Conservation (phyloP, 2,797 vertebrate genomes). For the Takifugu rubripes region DNA sequence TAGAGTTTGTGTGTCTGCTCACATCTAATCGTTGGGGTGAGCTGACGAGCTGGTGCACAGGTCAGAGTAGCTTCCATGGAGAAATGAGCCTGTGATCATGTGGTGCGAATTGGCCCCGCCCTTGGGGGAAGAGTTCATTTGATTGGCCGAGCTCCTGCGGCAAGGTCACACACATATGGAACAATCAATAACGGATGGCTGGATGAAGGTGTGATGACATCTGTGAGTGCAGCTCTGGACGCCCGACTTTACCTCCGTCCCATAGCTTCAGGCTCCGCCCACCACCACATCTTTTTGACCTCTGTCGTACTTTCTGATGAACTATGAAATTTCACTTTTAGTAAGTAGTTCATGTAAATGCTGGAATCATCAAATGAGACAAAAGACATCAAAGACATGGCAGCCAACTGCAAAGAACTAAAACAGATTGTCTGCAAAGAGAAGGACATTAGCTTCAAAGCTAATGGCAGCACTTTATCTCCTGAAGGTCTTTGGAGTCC, state of each 20-base stretch:
- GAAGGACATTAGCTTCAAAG: too few species aligned
- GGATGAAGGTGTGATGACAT: slow-evolving; percentile 75
- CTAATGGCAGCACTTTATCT: too few species aligned
- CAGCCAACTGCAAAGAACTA: too few species aligned
- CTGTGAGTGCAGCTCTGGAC: slow-evolving; percentile 50
- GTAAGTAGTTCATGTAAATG: too few species aligned
- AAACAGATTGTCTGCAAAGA: too few species aligned
- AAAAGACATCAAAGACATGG: too few species aligned
- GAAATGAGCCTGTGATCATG: slow-evolving; percentile 3
- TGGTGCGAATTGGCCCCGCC: slow-evolving; percentile 14
- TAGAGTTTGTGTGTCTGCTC: too few species aligned
- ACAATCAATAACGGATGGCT: slow-evolving; percentile 75
- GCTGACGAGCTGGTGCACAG: background rate
- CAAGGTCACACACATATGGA: slow-evolving; percentile 71
- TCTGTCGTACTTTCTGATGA: too few species aligned
- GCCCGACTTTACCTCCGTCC: background rate
- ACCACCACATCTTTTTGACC: background rate
- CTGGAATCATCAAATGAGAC: too few species aligned
- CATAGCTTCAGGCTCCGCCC: slow-evolving; percentile 8
- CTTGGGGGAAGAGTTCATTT: slow-evolving; percentile 54
- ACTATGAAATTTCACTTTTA: too few species aligned
- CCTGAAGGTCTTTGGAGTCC: background rate
- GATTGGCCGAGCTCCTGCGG: slow-evolving; percentile 70
- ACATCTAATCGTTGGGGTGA: too few species aligned
- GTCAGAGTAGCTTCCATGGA: background rate